Evolutionary conservation across 2,113 vertebrate genomes (phyloP).

Genomic region (Mixornis gularis): DNA sequence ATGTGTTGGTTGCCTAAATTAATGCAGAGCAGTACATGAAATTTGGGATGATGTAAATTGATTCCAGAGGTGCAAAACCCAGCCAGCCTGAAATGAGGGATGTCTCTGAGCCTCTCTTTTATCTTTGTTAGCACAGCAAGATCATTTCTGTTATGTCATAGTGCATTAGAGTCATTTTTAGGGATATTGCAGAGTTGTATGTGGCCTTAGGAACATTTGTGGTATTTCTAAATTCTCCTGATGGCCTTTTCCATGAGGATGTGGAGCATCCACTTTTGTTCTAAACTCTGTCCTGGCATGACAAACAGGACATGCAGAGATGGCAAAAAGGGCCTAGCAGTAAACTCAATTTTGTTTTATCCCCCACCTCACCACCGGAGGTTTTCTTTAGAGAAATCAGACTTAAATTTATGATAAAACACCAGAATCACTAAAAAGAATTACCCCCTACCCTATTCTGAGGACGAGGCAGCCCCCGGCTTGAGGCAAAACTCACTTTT

Average conservation of each 20-base stretch:
- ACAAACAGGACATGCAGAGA: neutral
- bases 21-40: neutral
- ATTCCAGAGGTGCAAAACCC: neutral
- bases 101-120: neutral
- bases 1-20: neutral
- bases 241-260: neutral
- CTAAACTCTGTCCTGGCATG: neutral
- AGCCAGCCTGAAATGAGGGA: neutral
- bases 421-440: neutral
- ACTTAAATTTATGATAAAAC: neutral
- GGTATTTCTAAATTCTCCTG: neutral
- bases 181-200: neutral
- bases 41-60: neutral
- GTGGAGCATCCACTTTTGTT: neutral
- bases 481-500: neutral
- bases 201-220: neutral
- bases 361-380: neutral
- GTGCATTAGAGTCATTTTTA: neutral
- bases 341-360: neutral
- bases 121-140: neutral
- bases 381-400: neutral
- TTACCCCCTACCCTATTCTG: rapidly evolving
- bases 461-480: rapidly evolving
- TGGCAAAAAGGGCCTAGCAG: neutral
- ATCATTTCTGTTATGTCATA: neutral